These are phyloP conservation scores for Lycodopsis pacificus DNA, from an alignment of 2,797 vertebrate genomes.

Conservation along the genomic window DNA sequence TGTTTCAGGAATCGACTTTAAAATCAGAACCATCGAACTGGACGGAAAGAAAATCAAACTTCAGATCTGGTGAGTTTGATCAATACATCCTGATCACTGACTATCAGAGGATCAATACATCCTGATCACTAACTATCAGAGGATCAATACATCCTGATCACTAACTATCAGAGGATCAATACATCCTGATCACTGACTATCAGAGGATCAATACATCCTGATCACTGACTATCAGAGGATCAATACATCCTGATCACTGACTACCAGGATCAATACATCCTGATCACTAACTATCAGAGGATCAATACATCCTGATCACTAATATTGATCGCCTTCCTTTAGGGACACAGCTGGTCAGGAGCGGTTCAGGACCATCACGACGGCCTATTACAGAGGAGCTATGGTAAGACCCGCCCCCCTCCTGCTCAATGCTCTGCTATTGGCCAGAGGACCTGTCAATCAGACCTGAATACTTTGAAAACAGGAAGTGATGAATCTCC, in stretches of 20 bases:
- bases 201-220: too few species aligned
- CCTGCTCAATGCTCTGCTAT: neutral
- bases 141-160: neutral
- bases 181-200: too few species aligned
- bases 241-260: neutral
- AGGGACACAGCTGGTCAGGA: conserved; percentile 96
- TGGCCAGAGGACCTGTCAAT: neutral
- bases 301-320: too few species aligned
- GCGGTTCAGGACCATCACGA: conserved; percentile 94
- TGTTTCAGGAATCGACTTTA: conserved; percentile 93
- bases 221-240: too few species aligned
- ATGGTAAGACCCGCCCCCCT: conserved; percentile 85
- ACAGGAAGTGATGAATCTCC: too few species aligned
- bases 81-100: too few species aligned
- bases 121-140: neutral
- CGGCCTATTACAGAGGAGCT: conserved; percentile 94
- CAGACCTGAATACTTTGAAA: too few species aligned
- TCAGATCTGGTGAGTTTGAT: conserved; percentile 90
- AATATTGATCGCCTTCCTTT: conserved; percentile 28
- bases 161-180: neutral
- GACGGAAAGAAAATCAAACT: conserved; percentile 96
- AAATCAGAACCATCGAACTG: conserved; percentile 93
- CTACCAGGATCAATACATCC: neutral
- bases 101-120: neutral
- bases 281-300: neutral